These are phyloP conservation scores for Caenorhabditis doughertyi DNA, from an alignment of 2,888 invertebrate genomes.

Conservation along the genomic window DNA sequence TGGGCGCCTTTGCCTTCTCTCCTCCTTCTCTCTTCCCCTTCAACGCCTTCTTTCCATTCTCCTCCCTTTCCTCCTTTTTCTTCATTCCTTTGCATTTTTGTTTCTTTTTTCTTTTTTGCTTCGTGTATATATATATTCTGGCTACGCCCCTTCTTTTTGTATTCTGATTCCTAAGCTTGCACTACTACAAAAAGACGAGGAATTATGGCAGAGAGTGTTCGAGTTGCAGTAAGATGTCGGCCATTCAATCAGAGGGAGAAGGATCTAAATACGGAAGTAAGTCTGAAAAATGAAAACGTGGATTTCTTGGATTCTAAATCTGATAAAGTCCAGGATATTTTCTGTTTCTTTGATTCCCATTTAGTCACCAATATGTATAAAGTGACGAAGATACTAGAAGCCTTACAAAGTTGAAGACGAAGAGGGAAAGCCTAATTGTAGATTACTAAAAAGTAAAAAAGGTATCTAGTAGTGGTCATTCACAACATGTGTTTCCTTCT, in stretches of 20 bases:
- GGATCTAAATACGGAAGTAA: slow-evolving; percentile 87
- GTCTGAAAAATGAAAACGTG: no score
- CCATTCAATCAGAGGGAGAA: slow-evolving; percentile 90
- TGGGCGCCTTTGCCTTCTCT: background rate
- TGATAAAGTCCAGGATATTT: no score
- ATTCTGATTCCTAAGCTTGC: background rate
- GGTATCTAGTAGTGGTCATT: background rate
- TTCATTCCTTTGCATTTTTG: slow-evolving; percentile 55
- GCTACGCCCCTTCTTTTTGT: slow-evolving; percentile 31
- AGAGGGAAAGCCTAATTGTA: background rate
- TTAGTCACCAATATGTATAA: background rate
- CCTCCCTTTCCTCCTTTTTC: background rate
- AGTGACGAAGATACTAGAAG: background rate
- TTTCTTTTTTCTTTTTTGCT: slow-evolving; percentile 11
- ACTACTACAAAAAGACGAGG: no score
- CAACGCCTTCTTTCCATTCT: slow-evolving; percentile 13
- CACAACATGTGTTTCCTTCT: slow-evolving; percentile 6
- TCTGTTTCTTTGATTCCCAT: background rate
- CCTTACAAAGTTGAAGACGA: background rate
- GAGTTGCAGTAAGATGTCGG: slow-evolving; percentile 91
- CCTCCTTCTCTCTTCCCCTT: no score
- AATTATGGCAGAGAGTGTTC: slow-evolving; percentile 85
- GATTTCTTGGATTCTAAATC: background rate
- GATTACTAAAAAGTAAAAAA: slow-evolving; percentile 13
- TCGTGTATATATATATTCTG: slow-evolving; percentile 33